Percentiles rank a stretch among this genome's conserved stretches.
These are phyloP conservation scores for Synodontis membranacea DNA, from an alignment of 2,113 vertebrate species.

Conservation along the genomic window DNA sequence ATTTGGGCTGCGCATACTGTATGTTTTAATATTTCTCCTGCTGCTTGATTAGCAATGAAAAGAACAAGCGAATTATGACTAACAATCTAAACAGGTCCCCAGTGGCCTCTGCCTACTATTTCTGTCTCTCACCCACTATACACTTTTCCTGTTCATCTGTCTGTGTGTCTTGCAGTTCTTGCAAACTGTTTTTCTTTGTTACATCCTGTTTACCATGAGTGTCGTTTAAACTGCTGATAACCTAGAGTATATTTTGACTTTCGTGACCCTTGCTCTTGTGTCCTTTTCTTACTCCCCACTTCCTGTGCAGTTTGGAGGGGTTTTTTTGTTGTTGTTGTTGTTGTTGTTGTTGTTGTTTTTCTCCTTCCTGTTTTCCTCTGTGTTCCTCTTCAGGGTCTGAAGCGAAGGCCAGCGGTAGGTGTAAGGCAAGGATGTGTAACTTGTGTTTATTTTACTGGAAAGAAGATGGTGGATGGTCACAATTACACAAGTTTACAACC, in stretches of 20 bases:
- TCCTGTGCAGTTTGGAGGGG: background rate
- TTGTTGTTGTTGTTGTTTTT: no score
- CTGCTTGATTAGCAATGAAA: background rate
- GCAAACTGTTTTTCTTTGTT: background rate
- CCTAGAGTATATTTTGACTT: background rate
- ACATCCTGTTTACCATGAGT: background rate
- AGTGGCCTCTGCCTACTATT: background rate
- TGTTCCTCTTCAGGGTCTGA: background rate
- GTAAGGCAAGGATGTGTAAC: background rate
- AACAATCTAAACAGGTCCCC: background rate
- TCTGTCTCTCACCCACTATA: background rate
- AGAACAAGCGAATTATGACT: conserved; percentile 8
- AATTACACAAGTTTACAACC: background rate
- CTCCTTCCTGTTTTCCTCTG: background rate
- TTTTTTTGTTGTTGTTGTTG: no score
- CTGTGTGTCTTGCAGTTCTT: background rate
- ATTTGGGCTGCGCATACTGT: background rate
- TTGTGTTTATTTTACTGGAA: background rate
- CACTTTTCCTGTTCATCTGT: background rate
- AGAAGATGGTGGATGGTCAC: background rate
- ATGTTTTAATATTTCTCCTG: background rate
- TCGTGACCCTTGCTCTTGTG: background rate
- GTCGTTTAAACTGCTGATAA: background rate
- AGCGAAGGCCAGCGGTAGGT: background rate
- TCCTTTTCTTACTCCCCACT: background rate